phyloP scores from a whole-genome alignment of 2,888 invertebrate species.

The Nephrotoma appendiculata region DNA sequence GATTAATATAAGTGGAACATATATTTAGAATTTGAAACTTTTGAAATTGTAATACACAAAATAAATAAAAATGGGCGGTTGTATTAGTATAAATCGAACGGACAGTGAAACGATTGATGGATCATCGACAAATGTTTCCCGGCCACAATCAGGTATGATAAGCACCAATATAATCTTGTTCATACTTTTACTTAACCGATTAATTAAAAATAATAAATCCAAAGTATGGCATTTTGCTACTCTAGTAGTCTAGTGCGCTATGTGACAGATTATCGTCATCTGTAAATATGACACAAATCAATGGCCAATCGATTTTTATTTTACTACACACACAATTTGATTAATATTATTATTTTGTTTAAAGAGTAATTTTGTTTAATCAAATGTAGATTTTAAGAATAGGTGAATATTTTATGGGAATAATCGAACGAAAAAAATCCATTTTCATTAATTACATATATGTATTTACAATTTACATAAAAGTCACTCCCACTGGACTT shows the following conservation, averaged over 20 bases:
- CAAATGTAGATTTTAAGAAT: neutral
- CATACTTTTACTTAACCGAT: conserved; percentile 13
- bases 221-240: no score
- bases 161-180: neutral
- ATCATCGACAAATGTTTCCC: conserved; percentile 64
- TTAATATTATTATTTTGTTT: neutral
- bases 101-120: conserved; percentile 70
- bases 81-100: conserved; percentile 70
- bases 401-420: neutral
- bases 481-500: neutral
- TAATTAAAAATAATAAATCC: conserved; percentile 17
- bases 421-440: neutral
- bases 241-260: conserved; percentile 10
- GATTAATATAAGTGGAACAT: neutral
- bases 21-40: neutral
- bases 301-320: neutral
- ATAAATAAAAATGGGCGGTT: conserved; percentile 56
- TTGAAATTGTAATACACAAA: neutral
- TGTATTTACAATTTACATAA: no score
- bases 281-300: neutral
- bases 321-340: neutral
- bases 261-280: neutral
- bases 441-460: neutral
- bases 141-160: conserved; percentile 61
- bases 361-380: neutral